Base-by-base conservation (phyloP, 2,888 invertebrate genomes). In the Philereme transversata region DNA sequence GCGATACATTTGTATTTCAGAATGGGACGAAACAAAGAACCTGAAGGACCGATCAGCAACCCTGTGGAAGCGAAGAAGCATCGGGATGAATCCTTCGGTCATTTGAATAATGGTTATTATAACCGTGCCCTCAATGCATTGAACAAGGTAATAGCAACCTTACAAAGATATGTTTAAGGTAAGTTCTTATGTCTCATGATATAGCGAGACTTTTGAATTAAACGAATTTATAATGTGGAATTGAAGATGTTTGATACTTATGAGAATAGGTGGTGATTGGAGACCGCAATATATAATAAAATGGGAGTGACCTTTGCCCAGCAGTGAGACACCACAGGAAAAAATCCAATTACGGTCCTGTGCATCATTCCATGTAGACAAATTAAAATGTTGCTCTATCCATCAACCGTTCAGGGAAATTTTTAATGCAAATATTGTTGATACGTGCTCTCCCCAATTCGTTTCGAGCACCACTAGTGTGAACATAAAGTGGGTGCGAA, bases 71-170 rank as follows among this genome's bases (percentile, higher is more conserved):
- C 96, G 0, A 96, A 96, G 81, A 92, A 96, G 57, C 93, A 95
- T 74, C 94, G 95, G 38, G 96, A 97, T 81, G 97, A 97, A 82
- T 96, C 97, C 7, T 93, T 94, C 10, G 95, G 95, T 40, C 96
- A 97, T 75, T 93, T 96, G 79, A 96, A 97, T 87, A 94, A 93
- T 68, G 95, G 96, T 8, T 95, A 96, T 83, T 95, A 96, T 71
- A 92, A 94, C 11, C 95, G 96, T 75, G 96, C 97, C 0, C 88
- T 97, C 6, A 84, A 86, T 8, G 94, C 96, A 1, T 95, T 96
- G 70, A 94, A 95, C 76, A 95, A 96, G 94, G 97, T 88, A 64
- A 11, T 48, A 5, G 7, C 11, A 6, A 46, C 46, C 9, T 43
- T 43, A 43, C n/a, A 43, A 4, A 2, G 10, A n/a, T 43, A n/a